A percentile compares a stretch with the other conserved stretches of the same genome.
These are phyloP conservation scores for Ctenosaura bakeri DNA, from an alignment of 2,797 vertebrate genomes.

Conservation along the genomic window DNA sequence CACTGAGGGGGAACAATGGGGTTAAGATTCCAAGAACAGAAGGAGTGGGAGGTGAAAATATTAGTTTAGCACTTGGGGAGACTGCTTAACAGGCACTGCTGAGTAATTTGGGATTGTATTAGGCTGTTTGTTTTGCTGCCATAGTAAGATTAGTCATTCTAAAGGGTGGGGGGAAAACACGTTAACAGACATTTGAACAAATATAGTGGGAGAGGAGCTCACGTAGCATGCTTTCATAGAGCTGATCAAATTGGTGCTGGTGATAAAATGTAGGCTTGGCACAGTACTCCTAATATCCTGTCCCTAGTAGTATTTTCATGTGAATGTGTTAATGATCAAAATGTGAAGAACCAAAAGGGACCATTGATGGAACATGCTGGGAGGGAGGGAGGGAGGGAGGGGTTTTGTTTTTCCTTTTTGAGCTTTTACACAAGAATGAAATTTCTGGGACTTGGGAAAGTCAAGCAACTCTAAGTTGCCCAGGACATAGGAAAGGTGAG, in stretches of 20 bases:
- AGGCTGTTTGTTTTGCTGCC: constrained; percentile 24
- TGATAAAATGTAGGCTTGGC: not conserved
- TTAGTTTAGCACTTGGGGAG: not conserved
- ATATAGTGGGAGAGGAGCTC: constrained; percentile 1
- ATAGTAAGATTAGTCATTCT: not conserved
- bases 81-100: not conserved
- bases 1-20: not conserved
- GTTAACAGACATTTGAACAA: not conserved
- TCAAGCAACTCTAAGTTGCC: not conserved
- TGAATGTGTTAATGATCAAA: not conserved
- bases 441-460: not conserved
- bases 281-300: not conserved
- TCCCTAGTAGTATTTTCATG: not conserved
- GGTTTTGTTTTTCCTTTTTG: not conserved
- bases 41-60: constrained; percentile 15
- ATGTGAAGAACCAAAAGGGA: not conserved
- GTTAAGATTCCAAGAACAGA: rapidly evolving
- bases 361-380: not conserved
- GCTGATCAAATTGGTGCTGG: not conserved
- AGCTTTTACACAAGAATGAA: too few species aligned
- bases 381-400: not conserved
- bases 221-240: not conserved
- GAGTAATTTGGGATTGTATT: not conserved
- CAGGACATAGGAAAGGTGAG: not conserved
- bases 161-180: too few species aligned